Conservation (phyloP, 1,140 invertebrate species). For the Hylaeus anthracinus region DNA sequence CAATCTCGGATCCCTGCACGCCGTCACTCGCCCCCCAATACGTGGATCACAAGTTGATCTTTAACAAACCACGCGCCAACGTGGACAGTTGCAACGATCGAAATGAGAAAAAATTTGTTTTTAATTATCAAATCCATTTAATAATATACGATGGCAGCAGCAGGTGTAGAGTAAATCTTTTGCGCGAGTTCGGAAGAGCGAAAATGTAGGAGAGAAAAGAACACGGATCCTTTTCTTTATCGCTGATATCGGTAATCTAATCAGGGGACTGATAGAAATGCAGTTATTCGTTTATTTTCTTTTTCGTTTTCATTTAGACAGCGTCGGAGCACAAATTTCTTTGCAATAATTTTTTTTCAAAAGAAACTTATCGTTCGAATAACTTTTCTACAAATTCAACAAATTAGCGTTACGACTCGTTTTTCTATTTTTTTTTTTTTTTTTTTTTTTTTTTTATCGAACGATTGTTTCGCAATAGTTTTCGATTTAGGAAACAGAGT, state of each 20-base stretch:
- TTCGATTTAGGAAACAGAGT: background rate
- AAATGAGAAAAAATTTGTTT: slow-evolving; percentile 40
- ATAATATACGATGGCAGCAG: slow-evolving; percentile 55
- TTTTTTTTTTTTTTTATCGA: background rate
- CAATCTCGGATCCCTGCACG: slow-evolving; percentile 1
- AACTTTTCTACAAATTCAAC: background rate
- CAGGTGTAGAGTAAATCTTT: slow-evolving; percentile 26
- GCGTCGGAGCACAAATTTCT: too few species aligned
- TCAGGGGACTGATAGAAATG: background rate
- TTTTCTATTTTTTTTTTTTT: background rate
- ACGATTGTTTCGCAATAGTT: background rate
- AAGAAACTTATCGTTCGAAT: too few species aligned
- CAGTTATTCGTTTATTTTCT: background rate
- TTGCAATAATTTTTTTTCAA: too few species aligned
- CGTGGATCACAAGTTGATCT: slow-evolving; percentile 42
- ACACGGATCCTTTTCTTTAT: slow-evolving; percentile 4
- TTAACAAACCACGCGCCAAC: slow-evolving; percentile 1
- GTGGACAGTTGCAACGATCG: background rate
- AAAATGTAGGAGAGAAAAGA: slow-evolving; percentile 30
- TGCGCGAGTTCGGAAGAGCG: slow-evolving; percentile 25
- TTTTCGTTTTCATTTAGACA: too few species aligned
- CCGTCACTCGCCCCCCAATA: slow-evolving; percentile 21
- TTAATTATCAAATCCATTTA: slow-evolving; percentile 58
- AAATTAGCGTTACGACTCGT: background rate
- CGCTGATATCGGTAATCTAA: background rate